These are phyloP conservation scores for Todus mexicanus DNA, from an alignment of 2,797 vertebrate genomes.

Conservation along the genomic window DNA sequence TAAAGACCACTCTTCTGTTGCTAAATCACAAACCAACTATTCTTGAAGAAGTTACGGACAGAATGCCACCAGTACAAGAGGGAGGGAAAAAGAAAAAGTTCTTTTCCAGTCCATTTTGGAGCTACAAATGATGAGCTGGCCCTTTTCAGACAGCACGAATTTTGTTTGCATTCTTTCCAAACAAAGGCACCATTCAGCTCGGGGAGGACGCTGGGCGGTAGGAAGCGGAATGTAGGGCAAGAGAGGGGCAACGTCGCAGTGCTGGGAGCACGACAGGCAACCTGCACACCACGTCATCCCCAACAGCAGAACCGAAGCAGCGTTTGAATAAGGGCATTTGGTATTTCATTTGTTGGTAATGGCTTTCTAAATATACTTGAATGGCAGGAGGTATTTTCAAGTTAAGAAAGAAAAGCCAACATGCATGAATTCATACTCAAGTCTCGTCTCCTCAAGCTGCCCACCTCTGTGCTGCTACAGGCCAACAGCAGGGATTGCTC, in stretches of 20 bases:
- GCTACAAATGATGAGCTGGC: constrained; percentile 14
- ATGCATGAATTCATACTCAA: rapidly evolving
- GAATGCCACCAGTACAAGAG: rapidly evolving
- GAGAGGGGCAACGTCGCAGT: background rate
- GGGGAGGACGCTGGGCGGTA: background rate
- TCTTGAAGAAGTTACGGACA: background rate
- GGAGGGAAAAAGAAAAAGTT: background rate
- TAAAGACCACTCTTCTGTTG: background rate
- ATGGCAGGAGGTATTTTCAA: background rate
- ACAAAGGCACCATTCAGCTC: constrained; percentile 36
- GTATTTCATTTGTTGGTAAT: no score
- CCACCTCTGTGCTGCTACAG: background rate
- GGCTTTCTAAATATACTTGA: background rate
- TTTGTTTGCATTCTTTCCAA: constrained; percentile 17
- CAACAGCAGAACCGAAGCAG: background rate
- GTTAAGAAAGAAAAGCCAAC: rapidly evolving
- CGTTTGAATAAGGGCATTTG: rapidly evolving
- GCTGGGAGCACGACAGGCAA: background rate
- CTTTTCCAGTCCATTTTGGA: background rate
- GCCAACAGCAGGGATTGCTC: no score
- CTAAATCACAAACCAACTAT: background rate
- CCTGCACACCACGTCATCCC: background rate
- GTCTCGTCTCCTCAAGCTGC: background rate
- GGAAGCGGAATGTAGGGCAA: constrained; percentile 8
- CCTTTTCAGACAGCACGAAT: background rate